phyloP scores from a whole-genome alignment of 2,113 vertebrate genomes.

The Microcebus lehilahytsara region DNA sequence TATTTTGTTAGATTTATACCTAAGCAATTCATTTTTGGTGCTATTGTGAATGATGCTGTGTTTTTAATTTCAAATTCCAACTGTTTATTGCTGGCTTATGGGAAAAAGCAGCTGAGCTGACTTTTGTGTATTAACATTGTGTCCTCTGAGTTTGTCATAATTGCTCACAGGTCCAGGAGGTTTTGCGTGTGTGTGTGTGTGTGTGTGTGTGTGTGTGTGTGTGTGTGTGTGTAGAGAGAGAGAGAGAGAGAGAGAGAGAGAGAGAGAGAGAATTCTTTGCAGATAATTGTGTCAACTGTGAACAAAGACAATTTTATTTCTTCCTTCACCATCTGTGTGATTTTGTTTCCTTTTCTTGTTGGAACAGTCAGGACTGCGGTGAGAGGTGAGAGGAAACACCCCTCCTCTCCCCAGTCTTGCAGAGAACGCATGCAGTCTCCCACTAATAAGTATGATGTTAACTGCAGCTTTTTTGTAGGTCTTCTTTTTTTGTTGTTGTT shows the following conservation, averaged over 20 bases:
- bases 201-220: not conserved
- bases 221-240: too few species aligned
- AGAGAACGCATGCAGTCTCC: not conserved
- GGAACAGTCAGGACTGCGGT: too few species aligned
- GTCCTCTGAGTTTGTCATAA: not conserved
- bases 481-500: too few species aligned
- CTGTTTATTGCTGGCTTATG: not conserved
- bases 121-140: not conserved
- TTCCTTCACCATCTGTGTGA: not conserved
- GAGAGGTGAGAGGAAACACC: not conserved
- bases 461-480: not conserved
- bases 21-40: not conserved
- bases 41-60: not conserved
- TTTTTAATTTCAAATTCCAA: not conserved
- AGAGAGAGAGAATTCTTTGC: not conserved
- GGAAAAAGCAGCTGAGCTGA: not conserved
- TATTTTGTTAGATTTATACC: not conserved
- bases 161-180: not conserved
- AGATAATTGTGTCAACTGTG: not conserved
- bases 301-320: not conserved
- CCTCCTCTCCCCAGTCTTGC: not conserved
- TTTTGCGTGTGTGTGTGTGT: not conserved
- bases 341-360: not conserved
- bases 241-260: too few species aligned
- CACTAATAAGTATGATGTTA: not conserved